Percentiles rank a stretch among this genome's conserved stretches.
These are phyloP conservation scores for Limenitis camilla DNA, from an alignment of 2,888 invertebrate species.

Conservation along the genomic window DNA sequence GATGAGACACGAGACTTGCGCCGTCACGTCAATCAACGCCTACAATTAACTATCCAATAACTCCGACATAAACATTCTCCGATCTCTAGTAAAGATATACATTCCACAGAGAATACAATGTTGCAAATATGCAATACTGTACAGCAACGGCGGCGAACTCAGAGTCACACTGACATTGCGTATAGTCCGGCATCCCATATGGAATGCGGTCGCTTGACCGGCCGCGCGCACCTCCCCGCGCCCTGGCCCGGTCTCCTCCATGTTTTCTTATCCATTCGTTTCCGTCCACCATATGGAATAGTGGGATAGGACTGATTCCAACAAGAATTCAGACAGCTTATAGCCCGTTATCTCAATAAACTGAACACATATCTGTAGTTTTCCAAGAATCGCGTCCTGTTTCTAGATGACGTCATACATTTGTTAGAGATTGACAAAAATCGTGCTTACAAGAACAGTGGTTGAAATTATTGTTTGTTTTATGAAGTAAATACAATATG, in stretches of 20 bases:
- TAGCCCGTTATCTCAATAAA: slow-evolving; percentile 21
- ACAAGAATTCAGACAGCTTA: slow-evolving; percentile 48
- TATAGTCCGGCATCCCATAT: slow-evolving; percentile 69
- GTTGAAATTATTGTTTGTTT: slow-evolving; percentile 1
- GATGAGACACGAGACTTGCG: slow-evolving; percentile 35
- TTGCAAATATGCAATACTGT: slow-evolving; percentile 32
- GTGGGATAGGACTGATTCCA: slow-evolving; percentile 58
- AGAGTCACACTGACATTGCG: slow-evolving; percentile 70
- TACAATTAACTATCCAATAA: slow-evolving; percentile 25
- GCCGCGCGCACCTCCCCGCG: slow-evolving; percentile 42
- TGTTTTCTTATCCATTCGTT: slow-evolving; percentile 64
- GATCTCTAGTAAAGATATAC: slow-evolving; percentile 22
- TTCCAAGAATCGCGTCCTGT: slow-evolving; percentile 25
- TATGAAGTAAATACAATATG: background rate
- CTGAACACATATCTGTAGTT: slow-evolving; percentile 16
- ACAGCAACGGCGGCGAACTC: slow-evolving; percentile 39
- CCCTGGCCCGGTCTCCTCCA: slow-evolving; percentile 54
- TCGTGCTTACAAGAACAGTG: background rate
- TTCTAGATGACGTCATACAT: slow-evolving; percentile 41
- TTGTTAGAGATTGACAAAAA: slow-evolving; percentile 9
- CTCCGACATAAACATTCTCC: background rate
- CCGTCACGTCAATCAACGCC: slow-evolving; percentile 37
- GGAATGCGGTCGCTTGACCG: slow-evolving; percentile 71
- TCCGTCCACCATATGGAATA: slow-evolving; percentile 66
- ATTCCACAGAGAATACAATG: slow-evolving; percentile 26